phyloP scores from a whole-genome alignment of 2,113 vertebrate species.

The Dunckerocampus dactyliophorus region DNA sequence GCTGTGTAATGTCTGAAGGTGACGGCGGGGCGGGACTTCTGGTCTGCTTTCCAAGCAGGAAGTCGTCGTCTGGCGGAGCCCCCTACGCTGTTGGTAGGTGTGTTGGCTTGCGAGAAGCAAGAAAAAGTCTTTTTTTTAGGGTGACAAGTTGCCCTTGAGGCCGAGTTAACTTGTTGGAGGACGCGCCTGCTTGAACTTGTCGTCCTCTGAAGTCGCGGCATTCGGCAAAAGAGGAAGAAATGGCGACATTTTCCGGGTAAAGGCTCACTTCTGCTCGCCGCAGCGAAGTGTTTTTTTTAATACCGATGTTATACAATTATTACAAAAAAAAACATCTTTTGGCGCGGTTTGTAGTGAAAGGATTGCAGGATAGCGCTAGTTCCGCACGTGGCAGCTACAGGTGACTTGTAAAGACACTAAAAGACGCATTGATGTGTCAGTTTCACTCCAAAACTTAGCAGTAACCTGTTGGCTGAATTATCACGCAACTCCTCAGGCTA shows the following conservation, averaged over 20 bases:
- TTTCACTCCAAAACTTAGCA: too few species aligned
- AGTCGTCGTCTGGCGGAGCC: slow-evolving; percentile 55
- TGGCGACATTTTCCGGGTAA: slow-evolving; percentile 30
- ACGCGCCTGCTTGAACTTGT: too few species aligned
- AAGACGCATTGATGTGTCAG: too few species aligned
- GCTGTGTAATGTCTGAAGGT: slow-evolving; percentile 33
- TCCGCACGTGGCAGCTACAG: slow-evolving; percentile 41
- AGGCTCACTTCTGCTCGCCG: slow-evolving; percentile 16
- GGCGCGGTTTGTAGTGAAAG: too few species aligned
- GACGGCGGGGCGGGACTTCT: slow-evolving; percentile 57
- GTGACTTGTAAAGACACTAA: slow-evolving; percentile 14
- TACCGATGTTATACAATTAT: not conserved
- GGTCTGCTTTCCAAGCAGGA: slow-evolving; percentile 38
- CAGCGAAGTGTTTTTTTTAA: not conserved
- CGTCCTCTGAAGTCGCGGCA: slow-evolving; percentile 1
- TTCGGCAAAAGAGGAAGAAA: slow-evolving; percentile 9
- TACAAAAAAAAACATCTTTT: not conserved
- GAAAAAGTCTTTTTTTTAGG: not conserved
- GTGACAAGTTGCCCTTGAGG: slow-evolving; percentile 4
- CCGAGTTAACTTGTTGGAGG: not conserved
- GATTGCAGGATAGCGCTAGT: too few species aligned
- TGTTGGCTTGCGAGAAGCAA: slow-evolving; percentile 11
- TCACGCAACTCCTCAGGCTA: slow-evolving; percentile 1
- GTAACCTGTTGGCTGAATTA: slow-evolving; percentile 24
- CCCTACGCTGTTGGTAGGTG: not conserved